phyloP scores from a whole-genome alignment of 1,140 invertebrate genomes.

The Euschistus heros region DNA sequence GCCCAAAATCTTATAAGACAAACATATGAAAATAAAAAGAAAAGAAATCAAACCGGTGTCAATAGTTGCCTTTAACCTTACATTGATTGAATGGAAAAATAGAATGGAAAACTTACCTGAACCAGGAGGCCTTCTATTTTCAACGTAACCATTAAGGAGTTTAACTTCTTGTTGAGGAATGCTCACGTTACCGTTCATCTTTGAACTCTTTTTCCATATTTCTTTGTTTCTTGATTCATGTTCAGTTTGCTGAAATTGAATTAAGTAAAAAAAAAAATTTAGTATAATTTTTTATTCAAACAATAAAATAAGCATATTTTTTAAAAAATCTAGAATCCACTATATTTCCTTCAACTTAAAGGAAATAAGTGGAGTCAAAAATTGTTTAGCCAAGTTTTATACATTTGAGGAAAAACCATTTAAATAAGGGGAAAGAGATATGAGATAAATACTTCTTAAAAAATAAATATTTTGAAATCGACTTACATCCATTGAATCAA shows the following conservation, averaged over 20 bases:
- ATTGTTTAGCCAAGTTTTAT: neutral
- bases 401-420: neutral
- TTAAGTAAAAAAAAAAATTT: neutral
- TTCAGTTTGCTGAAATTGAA: neutral
- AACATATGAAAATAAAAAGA: no score
- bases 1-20: no score
- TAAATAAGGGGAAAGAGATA: neutral
- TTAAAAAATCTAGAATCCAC: neutral
- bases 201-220: neutral
- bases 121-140: neutral
- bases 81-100: no score
- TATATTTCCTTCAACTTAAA: neutral
- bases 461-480: neutral
- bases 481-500: slow-evolving; percentile 38
- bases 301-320: neutral
- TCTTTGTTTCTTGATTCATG: slow-evolving; percentile 5
- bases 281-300: neutral
- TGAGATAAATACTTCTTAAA: neutral
- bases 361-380: neutral
- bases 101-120: no score
- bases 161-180: neutral
- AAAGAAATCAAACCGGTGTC: no score
- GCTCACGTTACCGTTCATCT: neutral
- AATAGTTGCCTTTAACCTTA: no score
- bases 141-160: neutral